A percentile compares a stretch with the other conserved stretches of the same genome.
phyloP scores from a whole-genome alignment of 1,140 invertebrate genomes.

The Calliphora vicina region DNA sequence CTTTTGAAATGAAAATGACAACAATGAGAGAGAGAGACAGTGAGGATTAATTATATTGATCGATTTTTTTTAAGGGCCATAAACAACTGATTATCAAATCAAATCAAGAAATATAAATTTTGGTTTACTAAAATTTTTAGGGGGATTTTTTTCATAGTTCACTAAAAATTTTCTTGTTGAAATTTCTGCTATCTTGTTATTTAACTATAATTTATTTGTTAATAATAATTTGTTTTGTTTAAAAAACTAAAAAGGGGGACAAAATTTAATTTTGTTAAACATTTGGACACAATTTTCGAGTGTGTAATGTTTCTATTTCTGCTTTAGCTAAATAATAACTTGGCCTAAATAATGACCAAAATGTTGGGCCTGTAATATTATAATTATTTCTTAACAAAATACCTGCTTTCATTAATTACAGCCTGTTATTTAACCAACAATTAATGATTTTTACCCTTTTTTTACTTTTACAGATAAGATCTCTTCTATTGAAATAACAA shows the following conservation, averaged over 20 bases:
- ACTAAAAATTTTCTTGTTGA: background rate
- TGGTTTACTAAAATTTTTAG: too few species aligned
- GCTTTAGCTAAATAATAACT: background rate
- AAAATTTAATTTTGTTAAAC: too few species aligned
- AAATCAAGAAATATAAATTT: too few species aligned
- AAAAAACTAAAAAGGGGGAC: background rate
- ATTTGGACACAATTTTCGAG: background rate
- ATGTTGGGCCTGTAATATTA: too few species aligned
- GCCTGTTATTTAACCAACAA: background rate
- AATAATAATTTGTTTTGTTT: background rate
- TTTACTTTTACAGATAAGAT: background rate
- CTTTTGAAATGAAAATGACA: background rate
- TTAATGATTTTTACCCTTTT: background rate
- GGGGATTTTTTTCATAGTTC: background rate
- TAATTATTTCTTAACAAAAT: too few species aligned
- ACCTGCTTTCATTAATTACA: too few species aligned
- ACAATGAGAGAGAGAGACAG: too few species aligned
- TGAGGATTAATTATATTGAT: background rate
- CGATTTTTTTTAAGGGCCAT: background rate
- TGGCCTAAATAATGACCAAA: too few species aligned
- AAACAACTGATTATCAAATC: too few species aligned
- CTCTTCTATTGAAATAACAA: too few species aligned
- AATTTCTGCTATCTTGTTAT: background rate
- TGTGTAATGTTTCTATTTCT: background rate
- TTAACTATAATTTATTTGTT: background rate